phyloP scores from a whole-genome alignment of 2,888 invertebrate genomes.

The Morinoia aosen region DNA sequence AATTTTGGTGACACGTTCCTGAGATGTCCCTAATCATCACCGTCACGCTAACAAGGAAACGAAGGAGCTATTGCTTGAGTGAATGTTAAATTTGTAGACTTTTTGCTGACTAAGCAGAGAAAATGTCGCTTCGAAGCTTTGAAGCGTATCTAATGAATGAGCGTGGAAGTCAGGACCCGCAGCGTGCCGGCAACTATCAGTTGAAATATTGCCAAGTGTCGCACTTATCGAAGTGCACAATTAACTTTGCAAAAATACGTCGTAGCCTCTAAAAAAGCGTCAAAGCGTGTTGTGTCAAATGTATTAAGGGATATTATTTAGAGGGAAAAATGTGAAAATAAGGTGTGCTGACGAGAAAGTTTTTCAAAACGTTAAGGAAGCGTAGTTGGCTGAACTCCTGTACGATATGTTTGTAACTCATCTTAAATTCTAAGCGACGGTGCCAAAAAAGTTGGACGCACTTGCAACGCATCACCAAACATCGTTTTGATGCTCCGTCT shows the following conservation, averaged over 20 bases:
- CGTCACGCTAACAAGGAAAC: background rate
- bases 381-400: background rate
- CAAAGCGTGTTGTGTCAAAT: background rate
- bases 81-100: conserved; percentile 1
- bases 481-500: conserved; percentile 37
- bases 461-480: background rate
- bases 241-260: background rate
- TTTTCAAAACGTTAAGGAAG: background rate
- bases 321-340: background rate
- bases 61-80: background rate
- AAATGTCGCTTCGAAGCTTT: conserved; percentile 18
- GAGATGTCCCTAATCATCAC: background rate
- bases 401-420: background rate
- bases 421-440: background rate
- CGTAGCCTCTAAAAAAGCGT: background rate
- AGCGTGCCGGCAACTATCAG: background rate
- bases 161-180: background rate
- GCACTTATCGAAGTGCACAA: background rate
- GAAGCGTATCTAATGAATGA: conserved; percentile 38
- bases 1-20: background rate
- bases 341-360: background rate
- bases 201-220: conserved; percentile 20
- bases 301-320: background rate
- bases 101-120: conserved; percentile 46
- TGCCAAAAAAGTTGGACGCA: background rate